phyloP scores from a whole-genome alignment of 2,888 invertebrate species.

The Cheilosia soror region DNA sequence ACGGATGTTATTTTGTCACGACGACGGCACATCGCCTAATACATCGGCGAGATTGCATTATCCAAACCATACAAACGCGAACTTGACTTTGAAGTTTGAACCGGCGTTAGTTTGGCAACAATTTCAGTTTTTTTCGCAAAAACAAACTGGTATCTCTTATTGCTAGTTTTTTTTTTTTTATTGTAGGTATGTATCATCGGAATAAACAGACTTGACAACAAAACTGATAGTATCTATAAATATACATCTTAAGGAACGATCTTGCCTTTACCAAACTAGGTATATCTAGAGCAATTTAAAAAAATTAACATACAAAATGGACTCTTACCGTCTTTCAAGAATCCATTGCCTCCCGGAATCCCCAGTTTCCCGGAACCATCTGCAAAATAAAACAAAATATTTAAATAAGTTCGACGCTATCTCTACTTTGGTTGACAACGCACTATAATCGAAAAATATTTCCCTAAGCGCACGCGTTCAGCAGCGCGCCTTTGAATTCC shows the following conservation, averaged over 20 bases:
- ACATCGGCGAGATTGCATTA: neutral
- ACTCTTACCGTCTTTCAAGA: too few species aligned
- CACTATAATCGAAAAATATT: neutral
- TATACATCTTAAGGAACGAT: neutral
- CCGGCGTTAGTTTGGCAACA: neutral
- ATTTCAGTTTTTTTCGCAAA: too few species aligned
- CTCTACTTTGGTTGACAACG: constrained; percentile 5
- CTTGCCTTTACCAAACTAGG: too few species aligned
- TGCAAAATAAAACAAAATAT: too few species aligned
- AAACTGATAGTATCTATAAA: neutral
- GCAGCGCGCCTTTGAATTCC: constrained; percentile 31
- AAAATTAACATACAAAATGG: too few species aligned
- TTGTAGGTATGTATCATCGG: neutral
- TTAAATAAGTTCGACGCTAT: too few species aligned
- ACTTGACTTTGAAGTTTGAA: constrained; percentile 11
- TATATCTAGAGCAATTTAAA: too few species aligned
- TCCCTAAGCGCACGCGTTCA: neutral
- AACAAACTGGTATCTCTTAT: too few species aligned
- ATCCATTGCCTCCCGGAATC: too few species aligned
- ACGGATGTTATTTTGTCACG: neutral
- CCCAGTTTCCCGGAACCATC: too few species aligned
- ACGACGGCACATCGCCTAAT: neutral
- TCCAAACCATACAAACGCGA: neutral
- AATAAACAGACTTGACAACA: neutral
- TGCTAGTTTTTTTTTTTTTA: too few species aligned